phyloP scores from a whole-genome alignment of 2,113 vertebrate genomes.

The Chaetorhynchus papuensis region DNA sequence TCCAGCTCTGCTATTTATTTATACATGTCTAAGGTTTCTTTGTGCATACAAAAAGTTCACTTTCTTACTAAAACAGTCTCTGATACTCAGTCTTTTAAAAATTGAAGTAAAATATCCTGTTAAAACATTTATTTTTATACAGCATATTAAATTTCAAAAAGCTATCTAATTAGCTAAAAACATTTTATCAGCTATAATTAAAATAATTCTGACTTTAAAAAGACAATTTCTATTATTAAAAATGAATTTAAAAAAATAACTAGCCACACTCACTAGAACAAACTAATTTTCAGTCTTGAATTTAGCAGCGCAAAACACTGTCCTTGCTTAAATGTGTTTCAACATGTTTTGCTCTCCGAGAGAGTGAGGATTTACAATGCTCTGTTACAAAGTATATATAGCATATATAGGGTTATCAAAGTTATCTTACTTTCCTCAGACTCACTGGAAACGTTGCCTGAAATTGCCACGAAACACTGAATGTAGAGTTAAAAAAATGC shows the following conservation, averaged over 20 bases:
- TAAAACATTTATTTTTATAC: conserved; percentile 21
- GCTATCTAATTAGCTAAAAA: conserved; percentile 21
- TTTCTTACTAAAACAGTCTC: background rate
- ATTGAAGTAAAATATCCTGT: background rate
- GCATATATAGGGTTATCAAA: background rate
- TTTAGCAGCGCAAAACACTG: background rate
- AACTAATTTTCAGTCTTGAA: background rate
- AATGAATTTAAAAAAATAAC: background rate
- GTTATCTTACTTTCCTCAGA: background rate
- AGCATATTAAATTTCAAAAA: conserved; percentile 8
- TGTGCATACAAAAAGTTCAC: background rate
- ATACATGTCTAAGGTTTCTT: background rate
- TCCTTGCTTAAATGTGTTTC: background rate
- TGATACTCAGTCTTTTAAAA: conserved; percentile 11
- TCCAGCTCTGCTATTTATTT: background rate
- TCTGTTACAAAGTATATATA: background rate
- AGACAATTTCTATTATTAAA: background rate
- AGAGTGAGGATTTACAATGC: background rate
- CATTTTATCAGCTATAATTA: conserved; percentile 24
- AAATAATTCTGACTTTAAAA: conserved; percentile 5
- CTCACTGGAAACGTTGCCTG: background rate
- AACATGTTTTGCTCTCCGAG: background rate
- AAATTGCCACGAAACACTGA: background rate
- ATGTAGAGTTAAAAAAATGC: background rate
- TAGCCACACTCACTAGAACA: background rate